Base-by-base conservation (phyloP, 2,113 vertebrate species). In the Pomatostomus ruficeps region DNA sequence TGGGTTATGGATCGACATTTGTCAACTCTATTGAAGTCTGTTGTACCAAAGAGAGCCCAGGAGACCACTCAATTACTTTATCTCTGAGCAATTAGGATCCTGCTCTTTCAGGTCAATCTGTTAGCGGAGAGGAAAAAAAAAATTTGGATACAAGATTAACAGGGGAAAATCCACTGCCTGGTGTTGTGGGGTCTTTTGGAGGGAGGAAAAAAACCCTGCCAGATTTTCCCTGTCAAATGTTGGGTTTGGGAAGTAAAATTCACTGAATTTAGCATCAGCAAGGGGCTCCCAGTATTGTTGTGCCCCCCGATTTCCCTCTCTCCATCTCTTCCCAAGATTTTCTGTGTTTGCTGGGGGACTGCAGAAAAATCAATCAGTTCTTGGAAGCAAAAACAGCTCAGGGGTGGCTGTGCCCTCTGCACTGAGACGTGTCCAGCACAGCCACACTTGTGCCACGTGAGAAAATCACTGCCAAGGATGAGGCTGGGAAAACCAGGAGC, bases 1-100 rank as follows among this genome's bases (percentile, higher is more conserved):
- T 90, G 68, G 61, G 88, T 67, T 96, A 96, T 92, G 93, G 97
- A 98, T 98, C 95, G 89, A 97, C 97, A 96, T 97, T 97, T 97
- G 96, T 98, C 97, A 97, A 92, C 96, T 65, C 84, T 91, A 95
- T 96, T 97, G 98, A 97, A 97, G 97, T 96, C 77, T 97, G 95
- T 92, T 95, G 93, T 91, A 92, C 61, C 36, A 12, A 97, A 96
- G 62, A 80, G 96, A 96, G 73, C 98, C 97, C 97, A 75, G 86
- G 98, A 96, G 96, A 97, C 94, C 96, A 97, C 95, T 97, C 98
- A 96, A 96, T 97, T 97, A 97, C 96, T 95, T 96, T 96, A 94
- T 97, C 96, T 97, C 95, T 75, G 76, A 97, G 97, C 96, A 97
- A 94, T 98, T 96, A 97, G 96, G 85, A 91, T 85, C 81, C 73